Evolutionary conservation across 2,888 invertebrate genomes (phyloP).

Genomic region (Nomada hirtipes): DNA sequence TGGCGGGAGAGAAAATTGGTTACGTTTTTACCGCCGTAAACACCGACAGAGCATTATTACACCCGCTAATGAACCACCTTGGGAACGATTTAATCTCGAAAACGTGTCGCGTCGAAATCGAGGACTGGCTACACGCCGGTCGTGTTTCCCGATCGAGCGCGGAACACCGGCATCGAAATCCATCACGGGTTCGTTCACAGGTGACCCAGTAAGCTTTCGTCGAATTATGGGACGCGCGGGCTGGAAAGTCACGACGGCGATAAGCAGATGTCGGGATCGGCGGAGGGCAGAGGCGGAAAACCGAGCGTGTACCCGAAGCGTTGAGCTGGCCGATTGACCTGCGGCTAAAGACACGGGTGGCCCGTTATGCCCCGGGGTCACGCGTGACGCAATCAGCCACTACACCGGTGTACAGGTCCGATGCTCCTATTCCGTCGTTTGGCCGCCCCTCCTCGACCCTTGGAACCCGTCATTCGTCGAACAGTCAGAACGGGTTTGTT

Average conservation of each 20-base stretch:
- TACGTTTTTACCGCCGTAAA: constrained; percentile 11
- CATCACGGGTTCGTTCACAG: constrained; percentile 58
- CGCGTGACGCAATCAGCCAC: constrained; percentile 77
- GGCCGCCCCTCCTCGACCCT: constrained; percentile 53
- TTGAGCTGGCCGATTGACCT: constrained; percentile 79
- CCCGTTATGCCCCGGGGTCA: constrained; percentile 82
- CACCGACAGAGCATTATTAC: constrained; percentile 13
- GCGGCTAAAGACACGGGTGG: constrained; percentile 78
- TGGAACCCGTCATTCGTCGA: constrained; percentile 63
- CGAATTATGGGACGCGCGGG: constrained; percentile 72
- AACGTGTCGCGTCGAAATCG: background rate
- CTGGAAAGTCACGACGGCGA: constrained; percentile 58
- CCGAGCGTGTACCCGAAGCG: constrained; percentile 60
- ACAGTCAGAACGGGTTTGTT: constrained; percentile 67
- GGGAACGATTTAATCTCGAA: constrained; percentile 1
- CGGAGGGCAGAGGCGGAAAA: constrained; percentile 51
- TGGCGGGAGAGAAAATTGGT: constrained; percentile 19
- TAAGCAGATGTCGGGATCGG: constrained; percentile 44
- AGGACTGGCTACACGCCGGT: constrained; percentile 6
- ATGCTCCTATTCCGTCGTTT: constrained; percentile 77
- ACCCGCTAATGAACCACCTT: background rate
- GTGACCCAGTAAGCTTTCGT: constrained; percentile 71
- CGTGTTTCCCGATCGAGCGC: constrained; percentile 33
- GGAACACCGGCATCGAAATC: constrained; percentile 43
- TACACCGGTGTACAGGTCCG: constrained; percentile 53